Base-by-base conservation (phyloP, 1,140 invertebrate species). In the Paramacrobiotus metropolitanus region DNA sequence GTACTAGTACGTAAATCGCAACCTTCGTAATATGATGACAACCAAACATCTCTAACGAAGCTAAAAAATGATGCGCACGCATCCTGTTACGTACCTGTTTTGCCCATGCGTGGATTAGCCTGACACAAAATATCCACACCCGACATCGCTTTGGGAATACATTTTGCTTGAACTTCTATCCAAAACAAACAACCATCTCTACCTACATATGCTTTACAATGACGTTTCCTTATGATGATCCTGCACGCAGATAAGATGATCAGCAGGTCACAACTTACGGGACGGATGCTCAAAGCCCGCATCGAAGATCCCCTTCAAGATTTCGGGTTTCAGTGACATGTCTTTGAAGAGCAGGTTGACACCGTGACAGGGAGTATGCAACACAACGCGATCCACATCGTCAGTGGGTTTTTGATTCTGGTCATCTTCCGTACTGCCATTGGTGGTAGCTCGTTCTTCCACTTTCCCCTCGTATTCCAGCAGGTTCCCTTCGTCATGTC, bases 201-300 rank as follows among this genome's bases (percentile, higher is more conserved):
- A n/a, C 9, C 9, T n/a, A 15, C n/a, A 15, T 40, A n/a, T n/a
- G n/a, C 34, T 15, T 40, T n/a, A 40, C 9, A 40, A 9, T n/a
- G n/a, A 40, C 20, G 64, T 64, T 64, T 4, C 3, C 61, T n/a
- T 9, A 40, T 15, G n/a, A 15, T n/a, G n/a, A 40, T 40, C 34
- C 9, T 15, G n/a, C n/a, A 18, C 15, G 9, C 48, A 55, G 24
- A 24, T 15, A 55, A 24, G 9, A 55, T 28, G 24, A 55, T 28
- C 24, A 24, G 28, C 24, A 15, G 28, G 9, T 55, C 15, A 9
- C 28, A 28, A 24, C 48, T 55, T 9, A 55, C 48, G 15, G 24
- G 93, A 98, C 60, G 94, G 94, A 85, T 98, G 94, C 73, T 98
- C 94, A 76, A 98, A 99, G 71, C 94, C 94, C 74, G 93, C 97